Base-by-base conservation (phyloP, 2,113 vertebrate genomes). In the Bubalus kerabau region DNA sequence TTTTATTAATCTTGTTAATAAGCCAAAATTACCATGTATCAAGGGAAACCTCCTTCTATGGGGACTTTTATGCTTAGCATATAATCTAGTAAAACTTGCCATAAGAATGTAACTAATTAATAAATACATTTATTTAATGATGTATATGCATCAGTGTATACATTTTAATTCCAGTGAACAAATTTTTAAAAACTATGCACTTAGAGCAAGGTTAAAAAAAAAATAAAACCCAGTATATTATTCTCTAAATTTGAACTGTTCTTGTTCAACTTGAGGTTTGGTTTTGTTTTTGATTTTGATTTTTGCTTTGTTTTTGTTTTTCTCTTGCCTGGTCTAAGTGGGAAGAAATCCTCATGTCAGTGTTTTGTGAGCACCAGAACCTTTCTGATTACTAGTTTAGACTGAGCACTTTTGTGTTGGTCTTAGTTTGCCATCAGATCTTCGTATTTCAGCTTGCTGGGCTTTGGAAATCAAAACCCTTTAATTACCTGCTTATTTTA, bases 401-500 rank as follows among this genome's bases (percentile, higher is more conserved):
- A 84, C 24, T 94, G 96, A 93, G 17, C 92, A 84, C 57, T 95
- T 94, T 60, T 50, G 48, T 81, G 57, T 81, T 86, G 59, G 56
- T 64, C 56, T 96, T 92, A 64, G 74, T 97, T 96, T 93, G n/a
- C 74, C 88, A 57, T 92, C 64, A 90, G 32, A 94, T 91, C 83
- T 96, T 93, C 59, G 11, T 64, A 23, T 95, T 96, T 97, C 13
- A 95, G 57, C 43, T 97, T 95, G 40, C 57, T 96, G 76, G 60
- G 12, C 48, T 97, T 94, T 93, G 93, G 93, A 97, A 93, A 96
- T 83, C 74, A 94, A 95, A 95, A 95, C 62, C 48, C 80, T 91
- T 98, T 92, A 87, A 91, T 97, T 96, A 87, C 57, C 74, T 90
- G 30, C 59, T 96, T 87, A 36, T 54, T 96, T 95, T 85, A 96